phyloP scores from a whole-genome alignment of 2,888 invertebrate genomes.

The Cybosia mesomella region DNA sequence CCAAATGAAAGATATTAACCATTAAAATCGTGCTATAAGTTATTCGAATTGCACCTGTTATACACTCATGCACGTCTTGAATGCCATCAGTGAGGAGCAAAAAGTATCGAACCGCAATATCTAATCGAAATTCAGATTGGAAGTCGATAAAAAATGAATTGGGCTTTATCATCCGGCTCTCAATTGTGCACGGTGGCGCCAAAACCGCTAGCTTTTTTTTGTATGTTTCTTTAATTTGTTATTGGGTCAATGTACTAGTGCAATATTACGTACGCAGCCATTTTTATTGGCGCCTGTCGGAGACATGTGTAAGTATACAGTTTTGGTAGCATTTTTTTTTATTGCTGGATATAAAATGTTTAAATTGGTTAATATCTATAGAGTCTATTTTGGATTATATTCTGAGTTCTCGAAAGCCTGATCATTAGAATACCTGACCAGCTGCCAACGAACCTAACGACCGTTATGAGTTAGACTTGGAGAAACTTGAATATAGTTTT shows the following conservation, averaged over 20 bases:
- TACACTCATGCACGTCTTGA: conserved; percentile 25
- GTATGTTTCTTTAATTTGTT: conserved; percentile 40
- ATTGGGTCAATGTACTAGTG: conserved; percentile 58
- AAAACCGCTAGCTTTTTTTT: conserved; percentile 49
- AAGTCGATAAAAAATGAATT: conserved; percentile 50
- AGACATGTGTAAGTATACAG: neutral
- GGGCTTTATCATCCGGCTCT: conserved; percentile 42
- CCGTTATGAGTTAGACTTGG: no score
- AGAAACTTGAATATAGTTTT: no score
- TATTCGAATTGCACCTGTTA: conserved; percentile 26
- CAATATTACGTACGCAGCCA: conserved; percentile 17
- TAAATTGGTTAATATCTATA: neutral
- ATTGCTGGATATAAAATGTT: conserved; percentile 6
- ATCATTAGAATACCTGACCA: no score
- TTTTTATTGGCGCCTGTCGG: neutral
- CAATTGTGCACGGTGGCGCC: conserved; percentile 51
- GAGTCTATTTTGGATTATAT: neutral
- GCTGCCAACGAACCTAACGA: no score
- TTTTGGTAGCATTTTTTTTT: neutral
- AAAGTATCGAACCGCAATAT: conserved; percentile 49
- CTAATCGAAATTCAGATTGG: conserved; percentile 48
- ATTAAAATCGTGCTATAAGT: conserved; percentile 2
- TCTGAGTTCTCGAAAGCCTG: neutral
- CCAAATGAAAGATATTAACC: neutral
- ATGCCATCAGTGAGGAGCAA: conserved; percentile 24